Base-by-base conservation (phyloP, 2,113 vertebrate species). In the Pardalotus punctatus region DNA sequence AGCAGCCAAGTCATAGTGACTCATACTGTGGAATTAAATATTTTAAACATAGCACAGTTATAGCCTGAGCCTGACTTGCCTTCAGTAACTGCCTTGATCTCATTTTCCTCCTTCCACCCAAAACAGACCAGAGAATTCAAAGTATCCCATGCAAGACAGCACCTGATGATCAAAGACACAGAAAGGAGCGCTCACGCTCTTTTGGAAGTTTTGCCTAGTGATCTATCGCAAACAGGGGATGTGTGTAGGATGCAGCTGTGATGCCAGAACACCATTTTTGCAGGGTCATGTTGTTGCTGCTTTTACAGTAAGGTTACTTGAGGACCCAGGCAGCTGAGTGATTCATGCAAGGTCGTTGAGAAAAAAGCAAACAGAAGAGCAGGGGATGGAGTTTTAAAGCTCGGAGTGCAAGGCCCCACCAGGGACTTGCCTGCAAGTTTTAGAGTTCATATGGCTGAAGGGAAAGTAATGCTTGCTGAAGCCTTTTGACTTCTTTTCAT, bases 21-120 rank as follows among this genome's bases (percentile, higher is more conserved):
- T 94, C 96, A 97, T 80, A 43, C 66, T 79, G 84, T 80, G 69
- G 86, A 91, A 96, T 94, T 96, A 92, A 96, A 86, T 94, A 96
- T 93, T 96, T 97, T 93, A 96, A 95, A 90, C 79, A 65, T 45
- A 83, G 92, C 74, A 83, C 50, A 85, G 91, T 88, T 91, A 93
- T 56, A 87, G 38, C 42, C 77, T 61, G 72, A 71, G 65, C 45
- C 71, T 77, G 54, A 38, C 77, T 91, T 87, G 47, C 86, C 73
- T 91, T 94, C 83, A 81, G 70, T 88, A 88, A 84, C 88, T 61
- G 82, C 77, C 90, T 94, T 86, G 72, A 95, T 96, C 76, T 95
- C 43, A 81, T 94, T 94, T 95, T 86, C 47, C 38, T 92, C 43
- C 40, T 91, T 86, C 31, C 20, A 64, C 54, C 42, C 54, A 71